These are phyloP conservation scores for Spodoptera picta DNA, from an alignment of 2,888 invertebrate species.

Conservation along the genomic window DNA sequence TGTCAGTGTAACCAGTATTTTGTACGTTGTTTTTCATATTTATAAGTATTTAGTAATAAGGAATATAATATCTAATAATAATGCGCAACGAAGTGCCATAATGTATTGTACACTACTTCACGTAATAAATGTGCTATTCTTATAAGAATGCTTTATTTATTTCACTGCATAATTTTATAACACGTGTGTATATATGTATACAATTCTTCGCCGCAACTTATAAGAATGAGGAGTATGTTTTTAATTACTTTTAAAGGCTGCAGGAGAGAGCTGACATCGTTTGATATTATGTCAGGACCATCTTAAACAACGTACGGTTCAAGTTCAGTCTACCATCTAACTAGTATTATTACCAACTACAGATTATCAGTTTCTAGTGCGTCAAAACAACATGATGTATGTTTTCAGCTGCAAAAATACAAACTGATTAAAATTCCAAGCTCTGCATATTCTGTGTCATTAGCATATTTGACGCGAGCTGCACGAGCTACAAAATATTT, in stretches of 20 bases:
- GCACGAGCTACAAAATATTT: slow-evolving; percentile 14
- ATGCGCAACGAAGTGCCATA: slow-evolving; percentile 83
- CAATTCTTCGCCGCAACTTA: background rate
- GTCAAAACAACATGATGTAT: background rate
- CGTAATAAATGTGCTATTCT: slow-evolving; percentile 68
- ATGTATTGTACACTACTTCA: slow-evolving; percentile 73
- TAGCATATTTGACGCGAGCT: slow-evolving; percentile 15
- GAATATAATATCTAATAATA: slow-evolving; percentile 55
- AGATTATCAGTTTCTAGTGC: too few relatives aligned
- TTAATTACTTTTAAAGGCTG: slow-evolving; percentile 5
- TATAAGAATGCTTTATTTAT: slow-evolving; percentile 40
- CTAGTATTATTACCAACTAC: too few relatives aligned
- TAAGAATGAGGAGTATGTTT: background rate
- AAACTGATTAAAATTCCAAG: background rate
- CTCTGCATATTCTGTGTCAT: slow-evolving; percentile 12
- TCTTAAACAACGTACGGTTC: background rate
- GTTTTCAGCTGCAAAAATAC: slow-evolving; percentile 9
- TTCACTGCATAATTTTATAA: too few relatives aligned
- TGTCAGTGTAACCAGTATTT: slow-evolving; percentile 78
- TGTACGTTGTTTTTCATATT: slow-evolving; percentile 68
- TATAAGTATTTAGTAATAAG: slow-evolving; percentile 59
- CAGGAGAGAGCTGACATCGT: background rate
- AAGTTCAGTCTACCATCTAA: too few relatives aligned
- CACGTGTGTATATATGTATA: too few relatives aligned
- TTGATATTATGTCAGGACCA: background rate